Percentiles rank a stretch among this genome's conserved stretches.
Conservation (phyloP, 2,888 invertebrate species). For the Ametastegia equiseti region DNA sequence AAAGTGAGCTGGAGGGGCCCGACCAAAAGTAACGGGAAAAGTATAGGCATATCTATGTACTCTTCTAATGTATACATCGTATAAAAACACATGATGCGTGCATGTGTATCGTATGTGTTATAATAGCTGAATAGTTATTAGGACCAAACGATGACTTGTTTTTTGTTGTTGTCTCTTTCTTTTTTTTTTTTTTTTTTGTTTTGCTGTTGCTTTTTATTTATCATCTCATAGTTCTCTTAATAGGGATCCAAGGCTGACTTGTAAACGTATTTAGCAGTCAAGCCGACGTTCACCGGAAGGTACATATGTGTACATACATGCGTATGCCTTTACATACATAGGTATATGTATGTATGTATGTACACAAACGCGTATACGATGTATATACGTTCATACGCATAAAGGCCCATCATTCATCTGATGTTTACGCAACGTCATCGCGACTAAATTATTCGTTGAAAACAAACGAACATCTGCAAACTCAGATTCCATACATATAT, state of each 20-base stretch:
- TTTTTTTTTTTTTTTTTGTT: no score
- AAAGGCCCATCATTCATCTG: neutral
- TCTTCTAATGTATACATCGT: no score
- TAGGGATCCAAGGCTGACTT: slow-evolving; percentile 18
- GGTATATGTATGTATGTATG: neutral
- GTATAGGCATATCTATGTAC: neutral
- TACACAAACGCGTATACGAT: no score
- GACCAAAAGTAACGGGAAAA: neutral
- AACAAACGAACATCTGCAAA: neutral
- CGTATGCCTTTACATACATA: neutral
- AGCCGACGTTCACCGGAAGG: slow-evolving; percentile 18
- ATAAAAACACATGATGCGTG: neutral
- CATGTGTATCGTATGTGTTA: neutral
- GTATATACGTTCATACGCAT: neutral
- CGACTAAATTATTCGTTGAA: neutral
- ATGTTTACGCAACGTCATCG: slow-evolving; percentile 1
- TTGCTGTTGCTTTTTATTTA: neutral
- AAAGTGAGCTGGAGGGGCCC: neutral
- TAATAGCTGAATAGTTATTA: neutral
- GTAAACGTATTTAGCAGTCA: neutral
- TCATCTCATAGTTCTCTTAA: slow-evolving; percentile 11
- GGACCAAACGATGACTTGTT: neutral
- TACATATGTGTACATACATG: neutral
- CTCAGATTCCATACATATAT: neutral
- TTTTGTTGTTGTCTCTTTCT: neutral